Evolutionary conservation across 1,140 invertebrate genomes (phyloP).

Genomic region (Meteorus sp.): DNA sequence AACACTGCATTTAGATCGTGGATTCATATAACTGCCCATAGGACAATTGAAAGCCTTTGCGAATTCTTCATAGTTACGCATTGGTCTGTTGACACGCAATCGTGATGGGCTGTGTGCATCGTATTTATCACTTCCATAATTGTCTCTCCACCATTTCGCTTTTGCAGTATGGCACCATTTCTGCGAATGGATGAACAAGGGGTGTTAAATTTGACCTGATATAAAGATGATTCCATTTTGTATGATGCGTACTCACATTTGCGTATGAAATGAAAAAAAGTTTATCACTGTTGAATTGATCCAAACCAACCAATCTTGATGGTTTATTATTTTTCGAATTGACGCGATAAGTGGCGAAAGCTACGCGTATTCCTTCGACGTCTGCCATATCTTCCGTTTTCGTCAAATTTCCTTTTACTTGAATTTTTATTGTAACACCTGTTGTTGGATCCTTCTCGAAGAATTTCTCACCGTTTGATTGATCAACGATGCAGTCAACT

Average conservation of each 20-base stretch:
- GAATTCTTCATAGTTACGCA: not conserved
- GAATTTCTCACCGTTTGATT: not conserved
- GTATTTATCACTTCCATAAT: not conserved
- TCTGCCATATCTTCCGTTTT: not conserved
- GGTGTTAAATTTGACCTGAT: not conserved
- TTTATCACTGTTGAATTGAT: not conserved
- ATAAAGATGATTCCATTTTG: not conserved
- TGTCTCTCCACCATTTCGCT: not conserved
- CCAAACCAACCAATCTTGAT: not conserved
- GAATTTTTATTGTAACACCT: not conserved
- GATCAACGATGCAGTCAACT: conserved; percentile 1
- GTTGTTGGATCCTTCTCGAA: not conserved
- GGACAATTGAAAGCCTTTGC: not conserved
- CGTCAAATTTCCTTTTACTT: not conserved
- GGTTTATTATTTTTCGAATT: not conserved
- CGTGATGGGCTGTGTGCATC: conserved; percentile 3
- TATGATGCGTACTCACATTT: not conserved
- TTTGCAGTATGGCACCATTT: not conserved
- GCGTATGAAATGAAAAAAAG: conserved; percentile 3
- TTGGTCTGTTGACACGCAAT: not conserved
- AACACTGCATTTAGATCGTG: not conserved
- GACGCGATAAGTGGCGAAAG: not conserved
- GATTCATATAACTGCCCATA: not conserved
- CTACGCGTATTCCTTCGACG: not conserved
- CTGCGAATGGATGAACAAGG: not conserved